A percentile compares a stretch with the other conserved stretches of the same genome.
These are phyloP conservation scores for Neoarius graeffei DNA, from an alignment of 2,113 vertebrate genomes.

Conservation along the genomic window DNA sequence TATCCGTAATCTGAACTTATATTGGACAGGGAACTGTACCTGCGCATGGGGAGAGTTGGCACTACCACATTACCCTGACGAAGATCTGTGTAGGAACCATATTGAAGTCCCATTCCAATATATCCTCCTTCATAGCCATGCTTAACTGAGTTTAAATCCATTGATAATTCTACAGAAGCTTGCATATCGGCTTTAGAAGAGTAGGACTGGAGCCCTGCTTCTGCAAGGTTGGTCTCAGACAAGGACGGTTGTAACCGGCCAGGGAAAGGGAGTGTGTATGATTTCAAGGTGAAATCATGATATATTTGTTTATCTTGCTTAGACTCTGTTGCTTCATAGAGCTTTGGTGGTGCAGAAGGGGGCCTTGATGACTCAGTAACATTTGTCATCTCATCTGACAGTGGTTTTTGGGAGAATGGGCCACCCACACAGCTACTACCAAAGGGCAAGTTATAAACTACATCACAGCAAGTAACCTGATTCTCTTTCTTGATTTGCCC, in stretches of 20 bases:
- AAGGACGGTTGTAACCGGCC: slow-evolving; percentile 92
- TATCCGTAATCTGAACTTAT: slow-evolving; percentile 92
- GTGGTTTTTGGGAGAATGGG: slow-evolving; percentile 76
- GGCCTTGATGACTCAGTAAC: slow-evolving; percentile 60
- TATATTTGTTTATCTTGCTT: slow-evolving; percentile 75
- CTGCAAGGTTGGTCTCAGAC: slow-evolving; percentile 93
- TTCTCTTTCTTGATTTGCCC: slow-evolving; percentile 85
- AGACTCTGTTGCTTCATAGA: slow-evolving; percentile 67
- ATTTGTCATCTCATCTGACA: slow-evolving; percentile 77
- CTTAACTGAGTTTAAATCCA: slow-evolving; percentile 87
- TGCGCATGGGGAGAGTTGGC: slow-evolving; percentile 84
- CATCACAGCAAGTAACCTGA: slow-evolving; percentile 89
- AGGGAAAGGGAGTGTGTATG: slow-evolving; percentile 78
- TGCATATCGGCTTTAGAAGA: slow-evolving; percentile 80
- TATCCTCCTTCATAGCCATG: slow-evolving; percentile 85
- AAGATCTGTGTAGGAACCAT: slow-evolving; percentile 93
- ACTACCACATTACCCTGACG: slow-evolving; percentile 82
- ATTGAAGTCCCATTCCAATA: slow-evolving; percentile 85
- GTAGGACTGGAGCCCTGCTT: slow-evolving; percentile 83
- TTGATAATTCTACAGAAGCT: slow-evolving; percentile 72
- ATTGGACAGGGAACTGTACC: slow-evolving; percentile 92
- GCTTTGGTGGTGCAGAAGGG: slow-evolving; percentile 66
- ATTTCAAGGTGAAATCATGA: slow-evolving; percentile 77
- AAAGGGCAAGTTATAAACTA: slow-evolving; percentile 95
- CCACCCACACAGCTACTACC: slow-evolving; percentile 85